phyloP scores from a whole-genome alignment of 2,797 vertebrate species.

The Pantherophis alleghaniensis region DNA sequence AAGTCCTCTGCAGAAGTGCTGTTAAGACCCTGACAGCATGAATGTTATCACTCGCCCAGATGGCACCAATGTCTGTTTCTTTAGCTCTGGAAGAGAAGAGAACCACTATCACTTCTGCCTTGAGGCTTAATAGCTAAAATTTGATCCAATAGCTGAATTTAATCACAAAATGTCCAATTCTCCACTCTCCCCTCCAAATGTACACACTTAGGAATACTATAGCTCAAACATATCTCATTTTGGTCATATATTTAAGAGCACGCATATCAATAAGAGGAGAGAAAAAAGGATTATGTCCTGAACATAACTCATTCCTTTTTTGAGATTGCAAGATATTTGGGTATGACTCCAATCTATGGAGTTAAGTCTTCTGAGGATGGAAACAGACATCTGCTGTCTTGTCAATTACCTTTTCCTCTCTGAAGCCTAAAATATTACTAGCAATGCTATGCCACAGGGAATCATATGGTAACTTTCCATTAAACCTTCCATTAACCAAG shows the following conservation, averaged over 20 bases:
- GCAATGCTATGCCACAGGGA: background rate
- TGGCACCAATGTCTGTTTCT: background rate
- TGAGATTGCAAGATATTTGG: background rate
- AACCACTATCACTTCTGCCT: background rate
- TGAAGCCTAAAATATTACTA: background rate
- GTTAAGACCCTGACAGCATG: background rate
- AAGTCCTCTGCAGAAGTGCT: background rate
- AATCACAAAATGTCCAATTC: background rate
- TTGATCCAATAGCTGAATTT: background rate
- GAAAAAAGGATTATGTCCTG: background rate
- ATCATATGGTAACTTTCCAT: background rate
- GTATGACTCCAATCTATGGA: background rate
- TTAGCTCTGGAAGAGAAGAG: background rate
- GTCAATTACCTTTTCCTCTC: background rate
- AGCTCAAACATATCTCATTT: background rate
- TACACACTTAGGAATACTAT: background rate
- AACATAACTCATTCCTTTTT: background rate
- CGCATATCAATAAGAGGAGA: background rate
- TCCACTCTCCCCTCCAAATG: background rate
- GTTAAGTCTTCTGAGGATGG: background rate
- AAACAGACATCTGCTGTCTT: background rate
- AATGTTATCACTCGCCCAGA: background rate
- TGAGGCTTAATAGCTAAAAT: background rate
- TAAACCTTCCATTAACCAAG: background rate
- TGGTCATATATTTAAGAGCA: background rate